phyloP scores from a whole-genome alignment of 2,797 vertebrate genomes.

The Caiman crocodilus region DNA sequence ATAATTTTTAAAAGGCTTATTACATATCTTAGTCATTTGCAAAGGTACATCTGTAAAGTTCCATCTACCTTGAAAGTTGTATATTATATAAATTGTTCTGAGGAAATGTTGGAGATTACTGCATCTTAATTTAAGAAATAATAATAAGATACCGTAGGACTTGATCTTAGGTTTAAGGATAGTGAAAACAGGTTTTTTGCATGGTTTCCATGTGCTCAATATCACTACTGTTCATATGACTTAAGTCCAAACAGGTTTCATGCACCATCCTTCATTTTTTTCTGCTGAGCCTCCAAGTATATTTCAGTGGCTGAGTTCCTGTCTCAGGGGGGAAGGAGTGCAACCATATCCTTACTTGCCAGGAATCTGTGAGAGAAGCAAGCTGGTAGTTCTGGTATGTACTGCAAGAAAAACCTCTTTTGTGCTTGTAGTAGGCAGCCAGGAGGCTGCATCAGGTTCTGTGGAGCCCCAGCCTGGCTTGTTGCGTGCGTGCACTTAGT shows the following conservation, averaged over 20 bases:
- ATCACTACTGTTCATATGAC: background rate
- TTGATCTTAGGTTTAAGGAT: background rate
- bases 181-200: background rate
- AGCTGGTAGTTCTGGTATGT: slow-evolving; percentile 92
- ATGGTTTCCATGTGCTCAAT: background rate
- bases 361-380: slow-evolving; percentile 92
- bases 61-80: background rate
- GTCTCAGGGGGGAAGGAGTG: slow-evolving; percentile 87
- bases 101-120: background rate
- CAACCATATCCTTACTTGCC: slow-evolving; percentile 92
- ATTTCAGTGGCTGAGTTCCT: slow-evolving; percentile 93
- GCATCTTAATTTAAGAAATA: background rate
- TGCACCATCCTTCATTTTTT: slow-evolving; percentile 90
- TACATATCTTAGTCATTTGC: background rate
- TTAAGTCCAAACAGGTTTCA: slow-evolving; percentile 90
- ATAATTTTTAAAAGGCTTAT: background rate
- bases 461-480: too few species aligned
- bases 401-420: background rate
- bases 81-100: background rate
- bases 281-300: slow-evolving; percentile 91
- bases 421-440: background rate
- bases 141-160: background rate
- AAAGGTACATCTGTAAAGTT: background rate
- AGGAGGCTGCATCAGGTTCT: too few species aligned
- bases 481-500: too few species aligned